Percentiles rank a stretch among this genome's conserved stretches.
phyloP scores from a whole-genome alignment of 2,888 invertebrate species.

The Conomelus anceps region DNA sequence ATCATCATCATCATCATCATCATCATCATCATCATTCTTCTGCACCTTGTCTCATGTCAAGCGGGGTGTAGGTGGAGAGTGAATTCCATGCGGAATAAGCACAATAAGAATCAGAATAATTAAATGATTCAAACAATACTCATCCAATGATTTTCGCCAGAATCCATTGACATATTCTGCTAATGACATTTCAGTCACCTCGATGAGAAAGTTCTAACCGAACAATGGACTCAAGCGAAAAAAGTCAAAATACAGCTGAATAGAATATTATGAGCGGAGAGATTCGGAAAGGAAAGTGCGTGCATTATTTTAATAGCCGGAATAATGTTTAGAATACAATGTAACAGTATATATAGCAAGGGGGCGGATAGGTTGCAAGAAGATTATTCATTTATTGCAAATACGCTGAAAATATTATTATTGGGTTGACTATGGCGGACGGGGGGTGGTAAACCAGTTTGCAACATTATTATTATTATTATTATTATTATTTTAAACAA shows the following conservation, averaged over 20 bases:
- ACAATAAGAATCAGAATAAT: too few relatives aligned
- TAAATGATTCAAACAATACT: too few relatives aligned
- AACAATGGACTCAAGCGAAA: background rate
- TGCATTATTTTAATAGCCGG: background rate
- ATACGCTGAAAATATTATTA: background rate
- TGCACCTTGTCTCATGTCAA: too few relatives aligned
- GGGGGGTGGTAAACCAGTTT: background rate
- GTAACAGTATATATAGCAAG: background rate
- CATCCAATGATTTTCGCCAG: too few relatives aligned
- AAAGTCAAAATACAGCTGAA: background rate
- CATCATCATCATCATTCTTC: too few relatives aligned
- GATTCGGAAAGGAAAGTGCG: background rate
- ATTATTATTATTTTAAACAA: too few relatives aligned
- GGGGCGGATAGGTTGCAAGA: background rate
- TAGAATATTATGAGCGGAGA: too few relatives aligned
- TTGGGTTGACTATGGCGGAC: background rate
- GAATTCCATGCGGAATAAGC: too few relatives aligned
- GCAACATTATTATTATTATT: background rate
- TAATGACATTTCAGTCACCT: background rate
- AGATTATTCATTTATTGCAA: background rate
- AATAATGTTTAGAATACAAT: background rate
- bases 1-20: too few relatives aligned
- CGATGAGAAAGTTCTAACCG: background rate
- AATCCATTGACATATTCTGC: background rate
- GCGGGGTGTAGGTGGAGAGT: too few relatives aligned